Percentiles rank a stretch among this genome's conserved stretches.
phyloP scores from a whole-genome alignment of 2,113 vertebrate genomes.

The Xenopus borealis region DNA sequence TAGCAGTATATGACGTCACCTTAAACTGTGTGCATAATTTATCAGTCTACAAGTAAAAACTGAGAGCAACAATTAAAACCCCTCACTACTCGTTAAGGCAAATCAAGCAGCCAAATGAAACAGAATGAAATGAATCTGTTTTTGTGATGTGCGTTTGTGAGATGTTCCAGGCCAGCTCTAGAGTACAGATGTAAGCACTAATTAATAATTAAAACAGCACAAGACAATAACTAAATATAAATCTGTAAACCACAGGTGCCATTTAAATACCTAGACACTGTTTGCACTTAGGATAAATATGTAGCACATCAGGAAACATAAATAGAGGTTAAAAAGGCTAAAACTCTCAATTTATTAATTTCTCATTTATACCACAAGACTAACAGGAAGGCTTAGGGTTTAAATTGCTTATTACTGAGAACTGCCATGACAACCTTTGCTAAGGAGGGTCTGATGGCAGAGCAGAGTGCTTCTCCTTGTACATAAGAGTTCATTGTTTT shows the following conservation, averaged over 20 bases:
- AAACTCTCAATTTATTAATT: conserved; percentile 39
- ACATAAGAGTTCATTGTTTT: conserved; percentile 45
- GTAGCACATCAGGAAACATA: conserved; percentile 21
- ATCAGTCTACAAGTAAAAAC: neutral
- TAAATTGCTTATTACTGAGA: conserved; percentile 44
- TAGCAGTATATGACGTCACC: neutral
- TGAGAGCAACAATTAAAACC: neutral
- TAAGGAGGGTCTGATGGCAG: conserved; percentile 42
- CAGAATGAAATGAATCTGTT: neutral
- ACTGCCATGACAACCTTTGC: conserved; percentile 41
- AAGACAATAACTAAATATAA: conserved; percentile 7
- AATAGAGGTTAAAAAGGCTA: conserved; percentile 21
- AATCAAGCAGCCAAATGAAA: neutral
- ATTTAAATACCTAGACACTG: conserved; percentile 28
- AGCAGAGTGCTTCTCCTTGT: conserved; percentile 39
- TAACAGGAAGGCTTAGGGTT: conserved; percentile 22
- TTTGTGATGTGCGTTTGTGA: conserved; percentile 10
- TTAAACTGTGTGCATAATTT: neutral
- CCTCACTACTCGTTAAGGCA: conserved; percentile 18
- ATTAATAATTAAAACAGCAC: conserved; percentile 41
- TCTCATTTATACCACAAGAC: conserved; percentile 47
- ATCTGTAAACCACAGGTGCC: conserved; percentile 28
- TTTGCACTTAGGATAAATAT: conserved; percentile 31
- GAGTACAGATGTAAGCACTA: conserved; percentile 36
- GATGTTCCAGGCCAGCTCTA: neutral